phyloP scores from a whole-genome alignment of 2,888 invertebrate genomes.

The Actias luna region DNA sequence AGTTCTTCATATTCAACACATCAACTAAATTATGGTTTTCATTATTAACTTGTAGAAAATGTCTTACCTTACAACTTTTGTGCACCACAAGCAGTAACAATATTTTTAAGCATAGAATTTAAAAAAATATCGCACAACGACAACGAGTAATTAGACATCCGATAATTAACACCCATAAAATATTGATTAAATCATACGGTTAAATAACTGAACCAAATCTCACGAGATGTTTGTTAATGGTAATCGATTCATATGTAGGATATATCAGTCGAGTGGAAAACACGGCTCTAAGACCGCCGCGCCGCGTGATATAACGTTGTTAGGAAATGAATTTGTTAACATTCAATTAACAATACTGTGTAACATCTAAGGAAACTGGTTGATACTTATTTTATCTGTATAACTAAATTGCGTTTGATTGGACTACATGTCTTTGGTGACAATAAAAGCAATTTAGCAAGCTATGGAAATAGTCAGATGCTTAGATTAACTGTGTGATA shows the following conservation, averaged over 20 bases:
- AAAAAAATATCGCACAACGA: too few relatives aligned
- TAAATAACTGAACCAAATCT: not conserved
- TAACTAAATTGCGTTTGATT: not conserved
- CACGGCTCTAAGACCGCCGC: not conserved
- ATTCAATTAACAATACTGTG: not conserved
- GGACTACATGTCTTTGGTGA: not conserved
- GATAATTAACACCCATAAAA: too few relatives aligned
- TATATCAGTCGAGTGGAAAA: not conserved
- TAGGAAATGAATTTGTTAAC: constrained; percentile 1
- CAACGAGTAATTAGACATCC: too few relatives aligned
- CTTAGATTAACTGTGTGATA: not conserved
- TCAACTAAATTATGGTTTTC: too few relatives aligned
- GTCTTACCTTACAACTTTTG: too few relatives aligned
- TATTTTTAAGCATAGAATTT: too few relatives aligned
- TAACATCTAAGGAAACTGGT: constrained; percentile 1
- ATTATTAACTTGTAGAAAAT: too few relatives aligned
- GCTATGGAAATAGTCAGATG: not conserved
- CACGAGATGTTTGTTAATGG: not conserved
- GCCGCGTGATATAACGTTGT: not conserved
- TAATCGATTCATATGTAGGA: not conserved
- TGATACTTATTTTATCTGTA: not conserved
- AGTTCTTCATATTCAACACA: too few relatives aligned
- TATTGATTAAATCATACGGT: not conserved
- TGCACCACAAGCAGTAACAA: too few relatives aligned
- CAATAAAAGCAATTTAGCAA: not conserved